phyloP scores from a whole-genome alignment of 2,797 vertebrate species.

The Chloroceryle amazona region DNA sequence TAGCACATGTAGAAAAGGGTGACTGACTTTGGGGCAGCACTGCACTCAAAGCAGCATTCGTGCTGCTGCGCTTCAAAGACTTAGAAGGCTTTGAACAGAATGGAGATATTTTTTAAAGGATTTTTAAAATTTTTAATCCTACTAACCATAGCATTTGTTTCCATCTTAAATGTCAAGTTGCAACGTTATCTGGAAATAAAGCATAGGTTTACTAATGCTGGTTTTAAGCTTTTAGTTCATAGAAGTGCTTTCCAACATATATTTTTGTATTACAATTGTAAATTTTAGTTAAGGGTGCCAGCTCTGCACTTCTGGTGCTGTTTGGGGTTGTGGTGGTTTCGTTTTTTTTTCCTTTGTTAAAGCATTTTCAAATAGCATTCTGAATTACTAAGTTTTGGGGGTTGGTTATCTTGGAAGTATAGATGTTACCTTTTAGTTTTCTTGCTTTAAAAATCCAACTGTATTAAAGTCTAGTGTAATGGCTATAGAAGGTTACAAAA shows the following conservation, averaged over 20 bases:
- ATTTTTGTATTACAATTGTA: background rate
- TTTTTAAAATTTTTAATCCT: conserved; percentile 66
- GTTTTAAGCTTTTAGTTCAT: conserved; percentile 1
- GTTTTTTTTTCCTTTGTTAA: background rate
- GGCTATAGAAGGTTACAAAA: background rate
- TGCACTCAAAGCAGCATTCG: conserved; percentile 45
- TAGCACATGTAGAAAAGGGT: conserved; percentile 87
- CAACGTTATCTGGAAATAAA: conserved; percentile 51
- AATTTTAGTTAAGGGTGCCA: background rate
- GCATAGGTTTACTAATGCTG: conserved; percentile 25
- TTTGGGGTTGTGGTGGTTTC: background rate
- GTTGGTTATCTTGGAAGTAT: background rate
- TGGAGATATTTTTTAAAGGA: conserved; percentile 53
- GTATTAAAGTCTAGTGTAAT: background rate
- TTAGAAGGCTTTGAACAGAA: conserved; percentile 65
- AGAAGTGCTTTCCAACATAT: background rate
- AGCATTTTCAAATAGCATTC: background rate
- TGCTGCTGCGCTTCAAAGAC: conserved; percentile 73
- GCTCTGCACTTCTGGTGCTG: background rate
- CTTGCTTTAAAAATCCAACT: background rate
- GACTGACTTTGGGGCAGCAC: conserved; percentile 83
- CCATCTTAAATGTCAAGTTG: conserved; percentile 61
- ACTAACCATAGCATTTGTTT: conserved; percentile 51
- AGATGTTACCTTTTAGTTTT: background rate
- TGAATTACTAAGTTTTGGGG: rapidly evolving